Conservation (phyloP, 2,113 vertebrate species). For the Orycteropus afer region DNA sequence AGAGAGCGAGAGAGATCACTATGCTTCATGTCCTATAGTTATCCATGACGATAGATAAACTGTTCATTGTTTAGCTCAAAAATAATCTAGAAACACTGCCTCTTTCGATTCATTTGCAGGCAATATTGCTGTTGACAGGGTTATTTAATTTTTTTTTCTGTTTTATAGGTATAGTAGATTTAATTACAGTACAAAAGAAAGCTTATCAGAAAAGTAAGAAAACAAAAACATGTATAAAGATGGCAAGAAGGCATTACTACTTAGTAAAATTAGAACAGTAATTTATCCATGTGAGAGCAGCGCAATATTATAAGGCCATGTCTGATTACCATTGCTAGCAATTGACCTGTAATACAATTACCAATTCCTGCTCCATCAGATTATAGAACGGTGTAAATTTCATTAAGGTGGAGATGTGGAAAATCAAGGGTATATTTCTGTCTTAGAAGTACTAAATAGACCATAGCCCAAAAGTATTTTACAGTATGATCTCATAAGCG, state of each 20-base stretch:
- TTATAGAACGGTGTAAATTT: background rate
- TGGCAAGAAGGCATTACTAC: background rate
- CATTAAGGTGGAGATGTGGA: background rate
- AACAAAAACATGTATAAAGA: background rate
- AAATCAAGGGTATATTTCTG: background rate
- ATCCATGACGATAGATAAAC: background rate
- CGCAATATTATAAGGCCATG: background rate
- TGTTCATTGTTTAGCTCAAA: background rate
- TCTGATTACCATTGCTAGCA: background rate
- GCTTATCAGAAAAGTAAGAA: background rate
- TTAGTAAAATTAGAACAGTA: background rate
- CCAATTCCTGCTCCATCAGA: background rate
- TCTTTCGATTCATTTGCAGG: background rate
- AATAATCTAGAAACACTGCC: background rate
- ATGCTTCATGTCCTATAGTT: background rate
- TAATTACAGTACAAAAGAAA: conserved; percentile 1
- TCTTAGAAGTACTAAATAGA: background rate
- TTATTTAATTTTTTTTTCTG: background rate
- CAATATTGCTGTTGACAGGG: background rate
- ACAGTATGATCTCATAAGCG: background rate
- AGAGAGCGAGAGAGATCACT: background rate
- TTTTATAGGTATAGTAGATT: background rate
- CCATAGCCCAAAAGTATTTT: background rate
- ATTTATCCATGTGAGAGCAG: background rate
- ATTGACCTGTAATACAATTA: background rate